Conservation (phyloP, 2,797 vertebrate genomes). For the Peromyscus melanophrys region DNA sequence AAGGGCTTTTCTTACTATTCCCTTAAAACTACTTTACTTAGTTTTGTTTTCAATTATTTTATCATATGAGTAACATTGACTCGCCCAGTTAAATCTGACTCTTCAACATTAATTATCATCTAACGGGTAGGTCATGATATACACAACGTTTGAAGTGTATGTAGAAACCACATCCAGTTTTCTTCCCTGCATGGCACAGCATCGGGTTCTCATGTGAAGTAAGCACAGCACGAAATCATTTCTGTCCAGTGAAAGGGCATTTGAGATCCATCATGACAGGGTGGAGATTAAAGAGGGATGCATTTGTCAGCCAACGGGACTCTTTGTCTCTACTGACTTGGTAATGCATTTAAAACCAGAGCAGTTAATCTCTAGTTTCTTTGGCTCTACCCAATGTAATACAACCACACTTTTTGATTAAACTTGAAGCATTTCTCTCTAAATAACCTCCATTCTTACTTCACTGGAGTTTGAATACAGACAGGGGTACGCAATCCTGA, state of each 20-base stretch:
- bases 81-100: constrained; percentile 84
- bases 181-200: not conserved
- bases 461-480: not conserved
- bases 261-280: constrained; percentile 78
- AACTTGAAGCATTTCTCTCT: not conserved
- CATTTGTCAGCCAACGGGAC: not conserved
- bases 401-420: not conserved
- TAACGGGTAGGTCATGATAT: constrained; percentile 79
- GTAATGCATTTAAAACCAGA: not conserved
- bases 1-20: constrained; percentile 44
- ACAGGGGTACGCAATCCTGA: not conserved
- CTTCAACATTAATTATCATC: constrained; percentile 86
- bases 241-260: constrained; percentile 86
- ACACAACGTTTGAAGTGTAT: constrained; percentile 85
- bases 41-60: constrained; percentile 53
- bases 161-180: constrained; percentile 56
- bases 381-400: not conserved
- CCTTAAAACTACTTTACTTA: constrained; percentile 65
- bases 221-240: constrained; percentile 85
- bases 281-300: not conserved
- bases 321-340: not conserved
- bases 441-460: constrained; percentile 24
- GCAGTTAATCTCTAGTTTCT: not conserved
- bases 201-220: not conserved
- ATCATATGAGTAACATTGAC: constrained; percentile 65